phyloP scores from a whole-genome alignment of 2,888 invertebrate genomes.

The Apamea anceps region DNA sequence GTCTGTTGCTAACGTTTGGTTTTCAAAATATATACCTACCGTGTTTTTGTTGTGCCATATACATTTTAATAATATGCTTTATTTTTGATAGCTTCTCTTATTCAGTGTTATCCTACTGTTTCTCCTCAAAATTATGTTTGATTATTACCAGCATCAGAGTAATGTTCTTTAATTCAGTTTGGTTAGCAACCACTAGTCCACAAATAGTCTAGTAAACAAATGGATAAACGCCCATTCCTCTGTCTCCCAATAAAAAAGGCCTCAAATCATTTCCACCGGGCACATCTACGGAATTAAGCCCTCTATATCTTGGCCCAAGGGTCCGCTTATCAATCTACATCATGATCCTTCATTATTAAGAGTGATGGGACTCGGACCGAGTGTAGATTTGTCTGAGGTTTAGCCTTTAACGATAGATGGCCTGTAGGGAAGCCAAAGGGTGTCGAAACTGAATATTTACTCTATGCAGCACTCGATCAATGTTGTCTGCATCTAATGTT shows the following conservation, averaged over 20 bases:
- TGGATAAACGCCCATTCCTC: background rate
- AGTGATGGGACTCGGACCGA: constrained; percentile 83
- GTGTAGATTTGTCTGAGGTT: constrained; percentile 88
- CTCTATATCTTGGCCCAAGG: constrained; percentile 74
- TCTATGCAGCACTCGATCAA: constrained; percentile 62
- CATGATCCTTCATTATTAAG: constrained; percentile 89
- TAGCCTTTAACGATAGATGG: constrained; percentile 78
- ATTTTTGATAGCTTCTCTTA: background rate
- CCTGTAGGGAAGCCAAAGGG: constrained; percentile 61
- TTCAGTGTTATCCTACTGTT: background rate
- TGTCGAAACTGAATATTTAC: constrained; percentile 70
- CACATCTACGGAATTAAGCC: constrained; percentile 65
- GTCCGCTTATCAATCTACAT: constrained; percentile 89
- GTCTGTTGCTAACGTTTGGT: background rate
- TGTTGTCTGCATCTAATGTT: constrained; percentile 52
- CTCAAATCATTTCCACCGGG: constrained; percentile 41
- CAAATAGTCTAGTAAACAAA: background rate
- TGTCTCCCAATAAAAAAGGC: background rate
- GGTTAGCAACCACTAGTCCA: background rate
- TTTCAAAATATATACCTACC: constrained; percentile 20
- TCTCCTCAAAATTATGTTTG: background rate
- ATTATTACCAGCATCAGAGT: background rate
- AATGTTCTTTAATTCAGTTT: background rate
- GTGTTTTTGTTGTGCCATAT: constrained; percentile 1
- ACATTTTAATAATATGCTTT: background rate